Evolutionary conservation across 2,113 vertebrate genomes (phyloP), one percentile per base, ranked within the genome.

Genomic region (Lycaon pictus): DNA sequence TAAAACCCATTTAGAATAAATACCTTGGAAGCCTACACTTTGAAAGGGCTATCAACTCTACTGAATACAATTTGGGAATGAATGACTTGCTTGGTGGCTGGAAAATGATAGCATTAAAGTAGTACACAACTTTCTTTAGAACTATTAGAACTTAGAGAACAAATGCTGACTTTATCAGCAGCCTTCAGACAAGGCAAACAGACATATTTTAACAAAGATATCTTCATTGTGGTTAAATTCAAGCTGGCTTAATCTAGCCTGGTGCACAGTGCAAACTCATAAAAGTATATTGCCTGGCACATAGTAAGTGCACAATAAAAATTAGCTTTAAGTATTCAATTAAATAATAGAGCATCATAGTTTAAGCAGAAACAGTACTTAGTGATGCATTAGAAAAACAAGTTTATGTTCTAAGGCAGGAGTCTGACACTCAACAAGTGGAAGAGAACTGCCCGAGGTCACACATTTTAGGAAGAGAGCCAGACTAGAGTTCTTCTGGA

Each of bases 251-350:
- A 53, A 32, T 96, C 76, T 27, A 86, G 67, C 25, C 71, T 74
- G 37, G 58, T 76, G 56, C 3, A 80, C 25, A 71, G 11, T 79
- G 35, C 53, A 96, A 96, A 93, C 32, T 82, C 65, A 95, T 79
- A 85, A 84, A 97, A 88, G 17, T 10, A 53, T 67, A 95, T 87
- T 67, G 27, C 72, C 35, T 89, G 20, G 27, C 16, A 81, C 25
- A 87, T n/a, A 83, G 72, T 82, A 86, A 86, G 51, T 92, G 9
- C 29, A 81, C 81, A 96, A n/a, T 84, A 96, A 95, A 97, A 97
- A 32, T 23, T 48, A n/a, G 11, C 29, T 74, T 67, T 65, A 77
- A 12, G 4, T 74, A 90, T 29, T 93, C 12, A 25, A 35, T 83
- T 37, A 82, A 88, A 63, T 87, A 58, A 43, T 7, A 87, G 20